Base-by-base conservation (phyloP, 2,888 invertebrate species). In the Aleiodes alternator region DNA sequence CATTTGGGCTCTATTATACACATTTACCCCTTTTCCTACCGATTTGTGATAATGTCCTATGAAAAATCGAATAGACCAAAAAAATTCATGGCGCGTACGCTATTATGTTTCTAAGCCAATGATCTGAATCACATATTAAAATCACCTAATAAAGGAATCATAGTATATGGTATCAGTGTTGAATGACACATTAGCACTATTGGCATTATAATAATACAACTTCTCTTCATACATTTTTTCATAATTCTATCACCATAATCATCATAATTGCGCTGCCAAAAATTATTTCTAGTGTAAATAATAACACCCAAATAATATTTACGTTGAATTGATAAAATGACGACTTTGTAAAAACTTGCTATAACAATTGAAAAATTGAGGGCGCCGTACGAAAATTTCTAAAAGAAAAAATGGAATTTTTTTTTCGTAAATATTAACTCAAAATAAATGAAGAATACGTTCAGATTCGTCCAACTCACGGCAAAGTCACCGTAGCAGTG, bases 401-500 rank as follows among this genome's bases (percentile, higher is more conserved):
- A 34, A 34, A 34, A 34, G 1, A 34, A 34, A 34, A 23, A 34
- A 34, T 34, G 0, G 3, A 3, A 34, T 34, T 1, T 3, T 34
- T 43, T 8, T 43, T 43, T 43, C 9, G 7, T 43, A 11, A 11
- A 8, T 43, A 34, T 43, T 11, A 43, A 8, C 7, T 9, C 43
- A 43, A 8, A 43, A 43, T 43, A 3, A 43, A 43, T 9, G 9
- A 8, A 9, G 8, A 9, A 43, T 7, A 5, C 8, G 1, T 43
- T 43, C 43, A 43, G 43, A 43, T 9, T 3, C 11, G 11, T 43
- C 3, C 7, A 68, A 81, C 83, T 81, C 29, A 85, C 84, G 14
- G 73, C 29, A 29, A 83, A 80, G 72, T 84, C 77, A 29, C 78
- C 78, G 72, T 79, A 77, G 14, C 76, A 78, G 38, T 73, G 71